Evolutionary conservation across 2,888 invertebrate genomes (phyloP).

Genomic region (Koerneria pararmatus): DNA sequence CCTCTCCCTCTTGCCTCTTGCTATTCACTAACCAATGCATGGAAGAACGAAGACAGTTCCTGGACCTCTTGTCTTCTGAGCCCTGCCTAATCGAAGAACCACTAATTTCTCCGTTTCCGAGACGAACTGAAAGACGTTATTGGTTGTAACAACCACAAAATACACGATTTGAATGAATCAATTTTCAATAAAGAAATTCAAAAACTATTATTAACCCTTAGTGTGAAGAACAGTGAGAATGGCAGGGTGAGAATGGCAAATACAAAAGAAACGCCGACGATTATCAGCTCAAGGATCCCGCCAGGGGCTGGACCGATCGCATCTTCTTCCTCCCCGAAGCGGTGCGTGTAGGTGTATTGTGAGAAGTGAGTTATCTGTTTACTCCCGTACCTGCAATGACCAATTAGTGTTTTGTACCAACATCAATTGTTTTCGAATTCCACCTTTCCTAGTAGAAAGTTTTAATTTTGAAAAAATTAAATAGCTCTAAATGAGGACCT

Average conservation of each 20-base stretch:
- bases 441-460: too few relatives aligned
- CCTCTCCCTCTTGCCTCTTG: too few relatives aligned
- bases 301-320: conserved; percentile 29
- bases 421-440: too few relatives aligned
- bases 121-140: conserved; percentile 46
- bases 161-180: not conserved
- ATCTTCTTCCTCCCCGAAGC: conserved; percentile 29
- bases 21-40: conserved; percentile 60
- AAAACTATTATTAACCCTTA: conserved; percentile 41
- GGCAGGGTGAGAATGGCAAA: conserved; percentile 50
- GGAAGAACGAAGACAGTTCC: conserved; percentile 62
- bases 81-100: conserved; percentile 55
- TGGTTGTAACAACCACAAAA: not conserved
- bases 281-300: conserved; percentile 30
- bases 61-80: conserved; percentile 51
- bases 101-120: conserved; percentile 51
- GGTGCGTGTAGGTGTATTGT: conserved; percentile 36
- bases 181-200: not conserved
- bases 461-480: too few relatives aligned
- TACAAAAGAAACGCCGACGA: conserved; percentile 32
- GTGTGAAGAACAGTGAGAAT: conserved; percentile 49
- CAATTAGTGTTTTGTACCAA: too few relatives aligned
- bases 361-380: too few relatives aligned
- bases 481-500: too few relatives aligned
- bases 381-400: too few relatives aligned